Evolutionary conservation across 2,113 vertebrate species (phyloP).

Genomic region (Pontoporia blainvillei): DNA sequence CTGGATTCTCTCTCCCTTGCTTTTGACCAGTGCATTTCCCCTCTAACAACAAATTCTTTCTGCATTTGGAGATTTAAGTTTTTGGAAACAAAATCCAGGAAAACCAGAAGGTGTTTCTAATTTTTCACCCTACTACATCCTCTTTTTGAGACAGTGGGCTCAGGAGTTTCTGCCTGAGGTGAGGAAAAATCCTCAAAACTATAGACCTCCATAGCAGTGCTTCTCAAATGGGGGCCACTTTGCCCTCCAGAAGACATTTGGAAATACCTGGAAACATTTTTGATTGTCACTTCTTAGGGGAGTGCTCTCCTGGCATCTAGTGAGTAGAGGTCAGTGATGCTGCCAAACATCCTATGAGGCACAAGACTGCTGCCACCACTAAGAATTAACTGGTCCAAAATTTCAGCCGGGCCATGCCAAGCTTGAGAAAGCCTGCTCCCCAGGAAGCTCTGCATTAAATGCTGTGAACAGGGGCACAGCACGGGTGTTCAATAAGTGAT

Average conservation of each 20-base stretch:
- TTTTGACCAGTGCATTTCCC: background rate
- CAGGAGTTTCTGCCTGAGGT: background rate
- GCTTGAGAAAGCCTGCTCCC: background rate
- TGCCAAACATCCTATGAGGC: too few species aligned
- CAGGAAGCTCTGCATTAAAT: fast-evolving
- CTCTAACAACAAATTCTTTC: background rate
- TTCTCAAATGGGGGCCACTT: background rate
- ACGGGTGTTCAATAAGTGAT: background rate
- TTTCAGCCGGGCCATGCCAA: background rate
- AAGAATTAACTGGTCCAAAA: background rate
- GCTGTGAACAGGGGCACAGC: background rate
- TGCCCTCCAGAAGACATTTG: background rate
- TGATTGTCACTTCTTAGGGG: background rate
- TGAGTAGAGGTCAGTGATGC: background rate
- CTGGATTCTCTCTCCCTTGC: background rate
- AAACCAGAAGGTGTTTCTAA: background rate
- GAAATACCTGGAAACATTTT: background rate
- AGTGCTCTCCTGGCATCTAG: background rate
- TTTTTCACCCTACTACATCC: background rate
- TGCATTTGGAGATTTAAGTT: background rate
- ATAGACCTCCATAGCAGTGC: fast-evolving
- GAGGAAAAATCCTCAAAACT: background rate
- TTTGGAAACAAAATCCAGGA: background rate
- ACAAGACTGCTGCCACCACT: too few species aligned
- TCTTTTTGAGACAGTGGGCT: background rate